Percentiles rank a stretch among this genome's conserved stretches.
These are phyloP conservation scores for Liopterus haemorrhoidalis DNA, from an alignment of 2,888 invertebrate genomes.

Conservation along the genomic window DNA sequence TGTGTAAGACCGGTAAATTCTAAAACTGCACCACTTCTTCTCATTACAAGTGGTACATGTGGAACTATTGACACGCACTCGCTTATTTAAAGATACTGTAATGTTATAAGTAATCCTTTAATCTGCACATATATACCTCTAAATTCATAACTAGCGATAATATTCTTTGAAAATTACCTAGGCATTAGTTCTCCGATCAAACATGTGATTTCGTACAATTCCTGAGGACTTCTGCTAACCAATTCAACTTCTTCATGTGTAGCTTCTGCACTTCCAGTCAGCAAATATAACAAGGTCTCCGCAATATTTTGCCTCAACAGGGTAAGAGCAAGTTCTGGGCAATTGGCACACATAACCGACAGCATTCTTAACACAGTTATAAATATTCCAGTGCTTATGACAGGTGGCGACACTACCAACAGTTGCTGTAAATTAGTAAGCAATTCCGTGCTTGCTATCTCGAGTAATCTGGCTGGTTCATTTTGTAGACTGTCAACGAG, in stretches of 20 bases:
- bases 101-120: too few species aligned
- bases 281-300: constrained; percentile 86
- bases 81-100: too few species aligned
- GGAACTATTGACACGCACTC: too few species aligned
- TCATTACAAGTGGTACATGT: too few species aligned
- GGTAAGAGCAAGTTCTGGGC: constrained; percentile 88
- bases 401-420: constrained; percentile 89
- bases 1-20: too few species aligned
- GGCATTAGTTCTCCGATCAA: constrained; percentile 97
- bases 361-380: constrained; percentile 94
- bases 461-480: constrained; percentile 82
- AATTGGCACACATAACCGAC: constrained; percentile 92
- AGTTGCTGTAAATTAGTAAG: constrained; percentile 90
- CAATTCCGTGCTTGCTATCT: constrained; percentile 87
- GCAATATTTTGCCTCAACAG: constrained; percentile 93
- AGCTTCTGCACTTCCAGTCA: constrained; percentile 74
- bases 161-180: constrained; percentile 5
- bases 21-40: too few species aligned
- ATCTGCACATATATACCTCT: too few species aligned
- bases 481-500: constrained; percentile 94
- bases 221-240: constrained; percentile 87
- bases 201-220: constrained; percentile 94
- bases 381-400: constrained; percentile 86
- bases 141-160: neutral
- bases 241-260: constrained; percentile 68